Evolutionary conservation across 2,888 invertebrate species (phyloP), one percentile per base, ranked within the genome.

Genomic region (Pollenia griseotomentosa): DNA sequence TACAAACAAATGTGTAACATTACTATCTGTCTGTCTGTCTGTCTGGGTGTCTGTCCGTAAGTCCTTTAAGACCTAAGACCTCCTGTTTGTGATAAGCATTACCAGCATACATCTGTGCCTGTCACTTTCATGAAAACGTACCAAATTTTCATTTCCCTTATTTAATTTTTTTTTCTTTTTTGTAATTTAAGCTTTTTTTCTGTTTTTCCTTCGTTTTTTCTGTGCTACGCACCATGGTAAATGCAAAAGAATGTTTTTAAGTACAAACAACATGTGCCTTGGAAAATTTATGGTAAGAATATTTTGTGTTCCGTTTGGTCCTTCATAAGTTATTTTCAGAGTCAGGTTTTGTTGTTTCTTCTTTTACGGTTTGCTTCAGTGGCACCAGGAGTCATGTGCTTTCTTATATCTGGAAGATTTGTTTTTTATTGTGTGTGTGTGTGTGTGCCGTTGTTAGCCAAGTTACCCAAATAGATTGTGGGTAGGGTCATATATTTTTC

Each of bases 401-500:
- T 81, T 75, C 74, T 77, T 82, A 71, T 73, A 73, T 81, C 73
- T 86, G 85, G 66, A 46, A 61, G 74, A 84, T 84, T 82, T 70
- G 61, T 66, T 78, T 82, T 81, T 8, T 33, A 63, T 63, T 33
- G 23, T 51, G 10, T 70, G 40, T 23, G 55, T 71, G 6, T 68
- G 57, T 59, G 61, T 61, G n/a, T 61, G n/a, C 53, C 55, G 11
- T 65, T 71, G 42, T 59, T 63, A 16, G 23, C 71, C 53, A 75
- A 53, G 65, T 61, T 59, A 70, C 55, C 63, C 16, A 78, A 63
- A 90, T 51, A 70, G 12, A 65, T 79, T 73, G 59, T 77, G 33
- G 63, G 80, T 90, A 88, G 89, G 91, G 89, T 89, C 90, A 90
- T 92, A 92, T 91, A 92, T 92, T 91, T 91, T 92, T 91, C 90